Conservation (phyloP, 2,888 invertebrate genomes). For the Yponomeuta sedellus region DNA sequence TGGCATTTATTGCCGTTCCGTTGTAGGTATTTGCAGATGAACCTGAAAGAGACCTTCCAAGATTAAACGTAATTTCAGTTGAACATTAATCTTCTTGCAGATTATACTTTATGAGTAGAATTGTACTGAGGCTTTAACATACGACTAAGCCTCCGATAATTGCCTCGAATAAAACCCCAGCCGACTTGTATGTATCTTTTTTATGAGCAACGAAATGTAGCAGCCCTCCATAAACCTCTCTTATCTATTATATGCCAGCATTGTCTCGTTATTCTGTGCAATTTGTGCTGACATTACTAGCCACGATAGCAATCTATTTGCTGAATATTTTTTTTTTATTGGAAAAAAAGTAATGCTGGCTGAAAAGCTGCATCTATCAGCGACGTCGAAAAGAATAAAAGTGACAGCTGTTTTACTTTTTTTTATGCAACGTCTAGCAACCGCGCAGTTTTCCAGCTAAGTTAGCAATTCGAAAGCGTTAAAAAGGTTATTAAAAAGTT, state of each 20-base stretch:
- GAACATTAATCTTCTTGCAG: background rate
- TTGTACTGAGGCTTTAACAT: background rate
- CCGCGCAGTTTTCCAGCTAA: background rate
- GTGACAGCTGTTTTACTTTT: background rate
- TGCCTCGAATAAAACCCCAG: background rate
- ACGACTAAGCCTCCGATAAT: background rate
- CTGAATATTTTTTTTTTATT: background rate
- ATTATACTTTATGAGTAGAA: background rate
- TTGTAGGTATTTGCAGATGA: background rate
- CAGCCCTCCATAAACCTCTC: background rate
- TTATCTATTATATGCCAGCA: background rate
- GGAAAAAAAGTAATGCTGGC: background rate
- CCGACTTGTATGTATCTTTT: background rate
- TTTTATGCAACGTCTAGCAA: background rate
- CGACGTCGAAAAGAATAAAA: background rate
- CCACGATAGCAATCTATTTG: background rate
- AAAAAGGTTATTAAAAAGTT: slow-evolving; percentile 2
- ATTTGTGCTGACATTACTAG: background rate
- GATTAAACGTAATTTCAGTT: background rate
- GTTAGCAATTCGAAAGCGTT: background rate
- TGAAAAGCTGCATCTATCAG: background rate
- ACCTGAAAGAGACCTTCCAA: no score
- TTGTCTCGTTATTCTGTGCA: background rate
- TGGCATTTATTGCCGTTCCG: background rate
- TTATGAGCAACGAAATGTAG: background rate